Percentiles rank a stretch among this genome's conserved stretches.
Evolutionary conservation across 2,888 invertebrate species (phyloP).

Genomic region (Diarsia mendica): DNA sequence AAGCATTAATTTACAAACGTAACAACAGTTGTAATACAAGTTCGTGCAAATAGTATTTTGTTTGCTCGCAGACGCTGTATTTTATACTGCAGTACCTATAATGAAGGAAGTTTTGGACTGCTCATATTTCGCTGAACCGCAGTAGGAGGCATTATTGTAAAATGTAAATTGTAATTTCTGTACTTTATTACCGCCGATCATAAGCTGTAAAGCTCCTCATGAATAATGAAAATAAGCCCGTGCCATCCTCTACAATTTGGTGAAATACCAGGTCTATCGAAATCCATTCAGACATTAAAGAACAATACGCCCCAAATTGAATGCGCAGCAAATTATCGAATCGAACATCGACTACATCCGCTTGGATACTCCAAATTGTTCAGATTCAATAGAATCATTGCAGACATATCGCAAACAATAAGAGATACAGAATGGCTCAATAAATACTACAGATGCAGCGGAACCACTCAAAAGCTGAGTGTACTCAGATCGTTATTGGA

Average conservation of each 20-base stretch:
- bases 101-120: slow-evolving; percentile 32
- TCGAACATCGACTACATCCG: slow-evolving; percentile 49
- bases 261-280: slow-evolving; percentile 30
- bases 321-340: slow-evolving; percentile 52
- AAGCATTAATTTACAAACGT: slow-evolving; percentile 58
- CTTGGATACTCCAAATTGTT: slow-evolving; percentile 53
- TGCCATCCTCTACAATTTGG: slow-evolving; percentile 14
- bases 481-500: slow-evolving; percentile 63
- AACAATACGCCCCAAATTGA: slow-evolving; percentile 54
- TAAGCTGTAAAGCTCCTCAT: slow-evolving; percentile 36
- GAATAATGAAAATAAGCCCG: slow-evolving; percentile 33
- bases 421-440: slow-evolving; percentile 57
- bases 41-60: slow-evolving; percentile 48
- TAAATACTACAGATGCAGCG: slow-evolving; percentile 66
- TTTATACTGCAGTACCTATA: slow-evolving; percentile 35
- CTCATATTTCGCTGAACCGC: slow-evolving; percentile 20
- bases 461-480: slow-evolving; percentile 60
- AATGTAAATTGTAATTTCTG: slow-evolving; percentile 25
- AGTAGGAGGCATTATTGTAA: slow-evolving; percentile 33
- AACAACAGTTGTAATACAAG: slow-evolving; percentile 61
- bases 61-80: slow-evolving; percentile 42
- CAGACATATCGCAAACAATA: slow-evolving; percentile 61
- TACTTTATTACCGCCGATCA: slow-evolving; percentile 33
- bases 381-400: slow-evolving; percentile 56
- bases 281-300: slow-evolving; percentile 36